phyloP scores from a whole-genome alignment of 2,797 vertebrate genomes.

The Podargus strigoides region DNA sequence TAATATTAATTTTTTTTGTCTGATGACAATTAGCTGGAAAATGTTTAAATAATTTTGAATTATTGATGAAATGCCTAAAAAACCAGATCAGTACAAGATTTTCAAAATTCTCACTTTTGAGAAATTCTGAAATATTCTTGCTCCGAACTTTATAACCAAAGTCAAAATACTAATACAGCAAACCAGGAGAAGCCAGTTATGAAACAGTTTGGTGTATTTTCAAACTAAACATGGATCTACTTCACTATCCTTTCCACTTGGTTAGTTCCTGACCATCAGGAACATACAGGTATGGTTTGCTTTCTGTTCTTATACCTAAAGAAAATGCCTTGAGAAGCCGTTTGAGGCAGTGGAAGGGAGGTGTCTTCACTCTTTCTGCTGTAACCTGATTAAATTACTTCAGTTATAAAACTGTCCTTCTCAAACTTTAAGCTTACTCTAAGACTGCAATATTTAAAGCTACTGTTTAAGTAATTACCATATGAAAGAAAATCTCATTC shows the following conservation, averaged over 20 bases:
- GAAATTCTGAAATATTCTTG: neutral
- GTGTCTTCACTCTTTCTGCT: neutral
- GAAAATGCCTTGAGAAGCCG: neutral
- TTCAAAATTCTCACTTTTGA: neutral
- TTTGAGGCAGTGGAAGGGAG: neutral
- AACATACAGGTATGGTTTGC: too few relatives aligned
- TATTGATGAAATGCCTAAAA: neutral
- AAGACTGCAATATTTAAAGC: neutral
- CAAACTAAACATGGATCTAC: neutral
- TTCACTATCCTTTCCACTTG: neutral
- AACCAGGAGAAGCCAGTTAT: neutral
- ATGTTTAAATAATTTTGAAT: neutral
- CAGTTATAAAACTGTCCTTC: neutral
- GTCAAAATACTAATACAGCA: neutral
- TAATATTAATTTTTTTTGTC: neutral
- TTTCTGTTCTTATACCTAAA: neutral
- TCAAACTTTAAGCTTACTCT: neutral
- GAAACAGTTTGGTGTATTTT: neutral
- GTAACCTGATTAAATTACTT: neutral
- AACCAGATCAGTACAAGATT: neutral
- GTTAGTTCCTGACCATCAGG: neutral
- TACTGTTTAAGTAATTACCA: neutral
- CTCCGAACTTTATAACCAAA: neutral
- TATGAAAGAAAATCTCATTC: neutral
- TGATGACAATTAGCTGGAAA: neutral